Conservation (phyloP, 2,113 vertebrate genomes). For the Gallinago jamesoni region DNA sequence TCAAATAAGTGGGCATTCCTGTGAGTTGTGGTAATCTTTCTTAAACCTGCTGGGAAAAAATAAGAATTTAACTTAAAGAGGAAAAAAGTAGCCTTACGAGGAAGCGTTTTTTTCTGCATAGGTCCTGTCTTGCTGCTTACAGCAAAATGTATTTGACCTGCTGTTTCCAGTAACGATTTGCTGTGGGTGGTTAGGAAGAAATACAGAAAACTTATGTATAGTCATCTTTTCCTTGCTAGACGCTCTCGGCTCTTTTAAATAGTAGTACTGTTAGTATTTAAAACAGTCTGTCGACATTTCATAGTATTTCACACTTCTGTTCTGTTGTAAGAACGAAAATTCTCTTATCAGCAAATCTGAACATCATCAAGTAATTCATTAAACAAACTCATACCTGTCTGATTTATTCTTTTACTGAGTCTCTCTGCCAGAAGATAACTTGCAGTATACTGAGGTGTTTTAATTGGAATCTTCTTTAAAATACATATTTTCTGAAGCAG, state of each 20-base stretch:
- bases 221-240: not conserved
- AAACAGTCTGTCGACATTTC: not conserved
- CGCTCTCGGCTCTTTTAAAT: not conserved
- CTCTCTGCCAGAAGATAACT: not conserved
- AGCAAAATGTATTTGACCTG: not conserved
- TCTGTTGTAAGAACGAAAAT: not conserved
- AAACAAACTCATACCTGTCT: not conserved
- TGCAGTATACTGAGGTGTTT: not conserved
- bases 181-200: not conserved
- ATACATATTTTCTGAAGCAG: not conserved
- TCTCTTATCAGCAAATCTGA: not conserved
- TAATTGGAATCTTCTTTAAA: not conserved
- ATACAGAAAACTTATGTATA: accelerated
- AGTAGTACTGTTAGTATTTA: not conserved
- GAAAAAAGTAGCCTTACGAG: not conserved
- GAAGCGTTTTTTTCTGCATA: not conserved
- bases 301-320: not conserved
- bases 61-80: accelerated
- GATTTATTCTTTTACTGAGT: not conserved
- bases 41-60: not conserved
- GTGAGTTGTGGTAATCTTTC: not conserved
- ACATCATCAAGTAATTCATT: not conserved
- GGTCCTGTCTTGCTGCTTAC: not conserved
- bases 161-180: not conserved
- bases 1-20: not conserved